Conservation (phyloP, 2,888 invertebrate species). For the Capitulum mitella region DNA sequence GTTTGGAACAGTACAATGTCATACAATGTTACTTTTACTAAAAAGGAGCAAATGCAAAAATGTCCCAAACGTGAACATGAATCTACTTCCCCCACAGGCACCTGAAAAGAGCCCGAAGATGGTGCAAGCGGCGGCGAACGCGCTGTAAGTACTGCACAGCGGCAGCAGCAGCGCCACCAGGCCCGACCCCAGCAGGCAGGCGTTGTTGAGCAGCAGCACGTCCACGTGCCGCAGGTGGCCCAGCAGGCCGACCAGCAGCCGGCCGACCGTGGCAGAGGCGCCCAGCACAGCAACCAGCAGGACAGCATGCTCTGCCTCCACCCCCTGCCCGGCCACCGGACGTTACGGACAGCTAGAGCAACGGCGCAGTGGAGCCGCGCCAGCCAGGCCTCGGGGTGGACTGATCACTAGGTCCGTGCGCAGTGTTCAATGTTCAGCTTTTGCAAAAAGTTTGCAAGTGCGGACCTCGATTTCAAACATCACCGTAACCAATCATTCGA, state of each 20-base stretch:
- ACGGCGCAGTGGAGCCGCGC: too few relatives aligned
- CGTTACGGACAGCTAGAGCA: too few relatives aligned
- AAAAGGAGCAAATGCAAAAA: background rate
- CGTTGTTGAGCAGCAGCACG: constrained; percentile 9
- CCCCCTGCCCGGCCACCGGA: background rate
- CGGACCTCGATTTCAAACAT: too few relatives aligned
- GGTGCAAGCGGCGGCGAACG: background rate
- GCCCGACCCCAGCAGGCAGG: background rate
- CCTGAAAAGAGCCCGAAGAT: background rate
- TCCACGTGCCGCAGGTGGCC: background rate
- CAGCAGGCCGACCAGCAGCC: background rate
- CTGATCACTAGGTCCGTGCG: too few relatives aligned
- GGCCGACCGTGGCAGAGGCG: background rate
- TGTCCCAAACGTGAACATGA: background rate
- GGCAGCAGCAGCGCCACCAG: constrained; percentile 2
- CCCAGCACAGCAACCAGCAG: constrained; percentile 10
- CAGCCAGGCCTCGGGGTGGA: too few relatives aligned
- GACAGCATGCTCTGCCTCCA: background rate
- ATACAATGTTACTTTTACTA: background rate
- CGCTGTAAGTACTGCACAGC: background rate
- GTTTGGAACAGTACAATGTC: too few relatives aligned
- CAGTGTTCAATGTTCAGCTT: too few relatives aligned
- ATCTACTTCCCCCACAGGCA: background rate
- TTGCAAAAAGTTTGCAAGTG: too few relatives aligned
- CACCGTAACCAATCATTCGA: too few relatives aligned